Percentiles rank a stretch among this genome's conserved stretches.
These are phyloP conservation scores for Diadumene lineata DNA, from an alignment of 92 coral and sea anemone genomes.

Conservation along the genomic window DNA sequence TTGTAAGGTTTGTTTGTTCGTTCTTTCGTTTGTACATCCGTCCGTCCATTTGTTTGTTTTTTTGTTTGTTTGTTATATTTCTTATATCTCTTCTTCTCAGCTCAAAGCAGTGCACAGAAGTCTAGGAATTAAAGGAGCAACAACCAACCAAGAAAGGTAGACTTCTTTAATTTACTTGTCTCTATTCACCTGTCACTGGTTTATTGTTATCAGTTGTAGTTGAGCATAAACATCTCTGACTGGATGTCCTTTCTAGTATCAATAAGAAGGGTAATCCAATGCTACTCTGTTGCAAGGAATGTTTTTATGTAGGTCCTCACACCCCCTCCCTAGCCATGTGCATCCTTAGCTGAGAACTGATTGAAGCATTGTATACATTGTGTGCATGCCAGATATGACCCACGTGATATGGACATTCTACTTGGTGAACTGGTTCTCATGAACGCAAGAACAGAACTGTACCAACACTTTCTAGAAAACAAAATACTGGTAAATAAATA, in stretches of 20 bases:
- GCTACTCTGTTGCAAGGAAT: too few relatives aligned
- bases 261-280: too few relatives aligned
- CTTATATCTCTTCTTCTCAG: conserved; percentile 28
- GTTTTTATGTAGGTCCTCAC: too few relatives aligned
- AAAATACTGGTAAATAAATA: conserved; percentile 57
- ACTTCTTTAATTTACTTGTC: neutral
- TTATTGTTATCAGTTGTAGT: too few relatives aligned
- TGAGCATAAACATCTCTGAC: too few relatives aligned
- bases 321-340: too few relatives aligned
- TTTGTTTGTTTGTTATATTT: neutral
- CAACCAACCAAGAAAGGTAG: conserved; percentile 81
- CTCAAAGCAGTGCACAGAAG: conserved; percentile 78
- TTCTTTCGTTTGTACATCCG: too few relatives aligned
- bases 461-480: conserved; percentile 76
- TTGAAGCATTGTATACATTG: too few relatives aligned
- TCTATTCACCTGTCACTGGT: neutral
- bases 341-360: too few relatives aligned
- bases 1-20: too few relatives aligned
- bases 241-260: too few relatives aligned
- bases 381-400: conserved; percentile 70
- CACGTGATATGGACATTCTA: conserved; percentile 85
- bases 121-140: conserved; percentile 56
- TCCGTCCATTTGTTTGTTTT: too few relatives aligned
- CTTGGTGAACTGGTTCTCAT: conserved; percentile 89
- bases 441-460: conserved; percentile 98